Conservation (phyloP, 2,113 vertebrate genomes). For the Fregata magnificens region DNA sequence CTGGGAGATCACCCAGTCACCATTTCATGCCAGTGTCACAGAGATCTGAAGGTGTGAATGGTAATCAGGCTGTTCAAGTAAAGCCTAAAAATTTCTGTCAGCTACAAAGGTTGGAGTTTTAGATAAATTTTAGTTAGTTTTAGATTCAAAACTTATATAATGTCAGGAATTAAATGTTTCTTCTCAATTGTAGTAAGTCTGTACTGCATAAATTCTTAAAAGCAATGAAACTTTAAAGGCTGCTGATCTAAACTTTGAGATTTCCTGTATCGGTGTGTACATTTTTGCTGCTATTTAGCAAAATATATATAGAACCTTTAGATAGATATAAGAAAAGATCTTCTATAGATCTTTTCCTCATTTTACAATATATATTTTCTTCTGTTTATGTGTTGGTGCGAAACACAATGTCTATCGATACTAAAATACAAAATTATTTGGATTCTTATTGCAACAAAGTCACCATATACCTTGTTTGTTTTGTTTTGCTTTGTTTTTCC, state of each 20-base stretch:
- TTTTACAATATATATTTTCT: not conserved
- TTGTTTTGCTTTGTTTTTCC: not conserved
- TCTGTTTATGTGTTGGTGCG: not conserved
- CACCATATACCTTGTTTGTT: not conserved
- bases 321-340: no score
- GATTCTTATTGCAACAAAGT: not conserved
- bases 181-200: not conserved
- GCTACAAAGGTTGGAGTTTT: not conserved
- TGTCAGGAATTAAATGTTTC: not conserved
- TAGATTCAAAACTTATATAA: not conserved
- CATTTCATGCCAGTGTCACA: not conserved
- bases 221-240: not conserved
- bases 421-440: not conserved
- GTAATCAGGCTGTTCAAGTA: conserved; percentile 16
- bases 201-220: not conserved
- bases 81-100: conserved; percentile 1
- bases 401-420: not conserved
- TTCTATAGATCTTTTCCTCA: not conserved
- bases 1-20: not conserved
- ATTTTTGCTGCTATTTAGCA: not conserved
- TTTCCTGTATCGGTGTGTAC: not conserved
- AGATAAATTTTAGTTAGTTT: not conserved
- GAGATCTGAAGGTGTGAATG: conserved; percentile 25
- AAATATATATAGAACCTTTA: no score
- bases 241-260: not conserved